phyloP scores from a whole-genome alignment of 2,888 invertebrate genomes.

The Cryptus armator region DNA sequence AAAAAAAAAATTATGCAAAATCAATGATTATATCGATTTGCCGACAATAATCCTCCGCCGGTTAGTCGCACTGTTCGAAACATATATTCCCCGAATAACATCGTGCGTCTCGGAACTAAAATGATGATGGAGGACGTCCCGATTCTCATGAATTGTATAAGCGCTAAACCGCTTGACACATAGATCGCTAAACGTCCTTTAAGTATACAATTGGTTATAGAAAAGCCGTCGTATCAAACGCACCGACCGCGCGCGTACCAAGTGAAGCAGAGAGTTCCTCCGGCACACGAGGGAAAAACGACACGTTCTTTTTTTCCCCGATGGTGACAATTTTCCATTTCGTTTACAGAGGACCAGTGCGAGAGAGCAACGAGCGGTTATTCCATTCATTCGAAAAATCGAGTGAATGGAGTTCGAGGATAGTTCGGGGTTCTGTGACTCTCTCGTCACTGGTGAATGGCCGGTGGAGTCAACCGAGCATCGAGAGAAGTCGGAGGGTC shows the following conservation, averaged over 20 bases:
- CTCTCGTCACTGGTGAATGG: constrained; percentile 60
- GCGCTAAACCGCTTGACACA: constrained; percentile 61
- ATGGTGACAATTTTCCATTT: constrained; percentile 68
- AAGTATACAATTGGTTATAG: constrained; percentile 65
- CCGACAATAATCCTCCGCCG: no score
- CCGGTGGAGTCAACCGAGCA: constrained; percentile 60
- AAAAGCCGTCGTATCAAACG: constrained; percentile 75
- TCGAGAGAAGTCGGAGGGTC: constrained; percentile 49
- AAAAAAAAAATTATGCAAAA: no score
- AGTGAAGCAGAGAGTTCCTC: not conserved
- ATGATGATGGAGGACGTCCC: constrained; percentile 61
- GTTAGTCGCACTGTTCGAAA: not conserved
- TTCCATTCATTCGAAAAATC: constrained; percentile 65
- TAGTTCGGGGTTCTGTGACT: constrained; percentile 52
- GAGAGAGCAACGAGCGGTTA: constrained; percentile 27
- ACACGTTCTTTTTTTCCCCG: not conserved
- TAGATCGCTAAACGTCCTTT: constrained; percentile 76
- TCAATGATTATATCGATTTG: no score
- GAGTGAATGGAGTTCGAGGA: constrained; percentile 58
- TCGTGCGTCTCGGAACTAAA: not conserved
- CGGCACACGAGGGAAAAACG: not conserved
- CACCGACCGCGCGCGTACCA: constrained; percentile 68
- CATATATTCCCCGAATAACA: no score
- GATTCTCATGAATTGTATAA: constrained; percentile 53
- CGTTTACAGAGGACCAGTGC: constrained; percentile 42